phyloP scores from a whole-genome alignment of 2,113 vertebrate genomes.

The Abramis brama region DNA sequence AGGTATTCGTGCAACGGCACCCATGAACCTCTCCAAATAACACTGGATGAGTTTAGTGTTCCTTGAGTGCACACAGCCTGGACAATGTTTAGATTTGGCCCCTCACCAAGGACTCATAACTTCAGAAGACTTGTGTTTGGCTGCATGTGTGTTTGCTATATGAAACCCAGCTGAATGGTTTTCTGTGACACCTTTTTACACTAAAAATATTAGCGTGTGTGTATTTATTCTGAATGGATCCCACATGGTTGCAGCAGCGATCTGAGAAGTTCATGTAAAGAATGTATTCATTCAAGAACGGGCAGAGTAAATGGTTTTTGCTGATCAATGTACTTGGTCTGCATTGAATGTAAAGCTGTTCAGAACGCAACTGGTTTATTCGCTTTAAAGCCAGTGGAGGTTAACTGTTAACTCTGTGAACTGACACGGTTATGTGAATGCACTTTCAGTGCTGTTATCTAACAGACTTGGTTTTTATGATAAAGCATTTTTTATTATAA shows the following conservation, averaged over 20 bases:
- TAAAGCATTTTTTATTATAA: too few species aligned
- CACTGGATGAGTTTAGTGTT: constrained; percentile 19
- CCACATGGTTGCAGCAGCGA: neutral
- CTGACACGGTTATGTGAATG: too few species aligned
- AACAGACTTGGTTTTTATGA: too few species aligned
- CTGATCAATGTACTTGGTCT: neutral
- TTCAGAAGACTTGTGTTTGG: neutral
- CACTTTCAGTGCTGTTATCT: too few species aligned
- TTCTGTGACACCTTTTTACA: neutral
- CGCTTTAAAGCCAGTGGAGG: too few species aligned
- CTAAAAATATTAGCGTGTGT: neutral
- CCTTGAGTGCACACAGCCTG: neutral
- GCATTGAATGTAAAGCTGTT: neutral
- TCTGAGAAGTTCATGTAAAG: neutral
- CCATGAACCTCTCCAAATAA: constrained; percentile 3
- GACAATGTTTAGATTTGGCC: neutral
- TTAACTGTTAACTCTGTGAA: too few species aligned
- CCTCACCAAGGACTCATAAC: neutral
- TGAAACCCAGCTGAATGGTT: neutral
- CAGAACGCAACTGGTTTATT: neutral
- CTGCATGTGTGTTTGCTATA: neutral
- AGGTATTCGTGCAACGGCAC: neutral
- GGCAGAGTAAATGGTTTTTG: neutral
- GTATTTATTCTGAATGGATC: neutral
- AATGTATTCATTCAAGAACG: neutral